Evolutionary conservation across 2,113 vertebrate genomes (phyloP), one percentile per base, ranked within the genome.

Genomic region (Varanus salvator): DNA sequence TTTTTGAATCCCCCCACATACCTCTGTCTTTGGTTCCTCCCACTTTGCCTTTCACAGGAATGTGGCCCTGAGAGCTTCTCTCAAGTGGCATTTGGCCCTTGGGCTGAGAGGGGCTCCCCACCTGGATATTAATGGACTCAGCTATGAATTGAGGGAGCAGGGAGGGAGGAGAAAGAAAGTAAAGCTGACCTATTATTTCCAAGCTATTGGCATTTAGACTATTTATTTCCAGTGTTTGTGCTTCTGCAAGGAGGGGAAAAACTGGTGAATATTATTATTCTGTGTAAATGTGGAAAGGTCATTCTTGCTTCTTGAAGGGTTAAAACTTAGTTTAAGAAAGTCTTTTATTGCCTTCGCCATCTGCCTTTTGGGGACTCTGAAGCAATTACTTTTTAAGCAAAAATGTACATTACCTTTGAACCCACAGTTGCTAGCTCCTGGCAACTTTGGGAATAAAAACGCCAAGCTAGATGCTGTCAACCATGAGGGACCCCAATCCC

Each of bases 281-380:
- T 83, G 84, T 90, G 71, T 72, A 80, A 88, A 90, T 1, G 86
- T 31, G 76, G 75, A 19, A 82, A 86, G 89, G 91, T 91, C 48
- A 54, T 23, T 0, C 0, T 80, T n/a, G 38, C 27, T 27, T 84
- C 90, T 89, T 44, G 31, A 17, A 29, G 71, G 83, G 90, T 95
- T 92, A 92, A 96, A 93, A 84, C 84, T 80, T 84, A 90, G 85
- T 90, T 95, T 89, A 80, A 87, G 91, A 19, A 87, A 90, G 89
- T 69, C 72, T 91, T 80, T 90, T 78, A 15, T 92, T 23, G 66
- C 71, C 2, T 91, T 69, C 90, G 84, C 44, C 74, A 4, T 52
- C 93, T 90, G 92, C 82, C 90, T 38, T 15, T 19, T 2, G 90
- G 83, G 95, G 89, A 85, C 93, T 5, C 1, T 31, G 60, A 90